Percentiles rank a stretch among this genome's conserved stretches.
These are phyloP conservation scores for Azorinus chamasolen DNA, from an alignment of 2,888 invertebrate genomes.

Conservation along the genomic window DNA sequence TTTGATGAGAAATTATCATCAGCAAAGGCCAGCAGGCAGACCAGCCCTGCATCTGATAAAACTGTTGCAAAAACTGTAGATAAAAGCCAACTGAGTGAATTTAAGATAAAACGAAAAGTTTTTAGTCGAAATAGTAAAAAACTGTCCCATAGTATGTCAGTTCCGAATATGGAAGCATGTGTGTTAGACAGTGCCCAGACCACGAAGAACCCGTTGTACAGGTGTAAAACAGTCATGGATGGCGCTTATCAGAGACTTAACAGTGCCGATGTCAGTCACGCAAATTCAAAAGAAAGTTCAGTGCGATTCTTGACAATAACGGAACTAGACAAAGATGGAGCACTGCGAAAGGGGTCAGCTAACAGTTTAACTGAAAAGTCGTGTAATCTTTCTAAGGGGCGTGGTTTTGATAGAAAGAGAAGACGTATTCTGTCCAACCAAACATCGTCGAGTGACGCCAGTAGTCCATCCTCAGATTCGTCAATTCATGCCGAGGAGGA, in stretches of 20 bases:
- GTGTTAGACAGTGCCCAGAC: background rate
- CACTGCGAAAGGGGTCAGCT: too few relatives aligned
- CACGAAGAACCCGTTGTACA: slow-evolving; percentile 5
- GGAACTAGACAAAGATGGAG: too few relatives aligned
- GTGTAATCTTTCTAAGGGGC: too few relatives aligned
- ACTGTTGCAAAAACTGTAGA: background rate
- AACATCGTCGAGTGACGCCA: too few relatives aligned
- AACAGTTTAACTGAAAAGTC: too few relatives aligned
- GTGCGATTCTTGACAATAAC: too few relatives aligned
- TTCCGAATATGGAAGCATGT: background rate
- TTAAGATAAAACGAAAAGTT: slow-evolving; percentile 25
- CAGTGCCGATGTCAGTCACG: slow-evolving; percentile 16
- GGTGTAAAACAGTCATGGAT: slow-evolving; percentile 15
- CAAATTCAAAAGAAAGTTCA: background rate
- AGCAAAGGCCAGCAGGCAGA: background rate
- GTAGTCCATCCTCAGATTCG: too few relatives aligned
- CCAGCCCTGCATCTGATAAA: background rate
- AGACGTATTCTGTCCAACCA: too few relatives aligned
- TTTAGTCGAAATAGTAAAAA: slow-evolving; percentile 20
- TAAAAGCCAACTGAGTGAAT: slow-evolving; percentile 12
- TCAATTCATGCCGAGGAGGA: too few relatives aligned
- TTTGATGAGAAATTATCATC: slow-evolving; percentile 21
- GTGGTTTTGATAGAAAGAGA: too few relatives aligned
- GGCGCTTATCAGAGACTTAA: slow-evolving; percentile 27
- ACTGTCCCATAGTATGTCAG: background rate